These are phyloP conservation scores for Actinemys pallida DNA, from an alignment of 2,113 vertebrate species.

Conservation along the genomic window DNA sequence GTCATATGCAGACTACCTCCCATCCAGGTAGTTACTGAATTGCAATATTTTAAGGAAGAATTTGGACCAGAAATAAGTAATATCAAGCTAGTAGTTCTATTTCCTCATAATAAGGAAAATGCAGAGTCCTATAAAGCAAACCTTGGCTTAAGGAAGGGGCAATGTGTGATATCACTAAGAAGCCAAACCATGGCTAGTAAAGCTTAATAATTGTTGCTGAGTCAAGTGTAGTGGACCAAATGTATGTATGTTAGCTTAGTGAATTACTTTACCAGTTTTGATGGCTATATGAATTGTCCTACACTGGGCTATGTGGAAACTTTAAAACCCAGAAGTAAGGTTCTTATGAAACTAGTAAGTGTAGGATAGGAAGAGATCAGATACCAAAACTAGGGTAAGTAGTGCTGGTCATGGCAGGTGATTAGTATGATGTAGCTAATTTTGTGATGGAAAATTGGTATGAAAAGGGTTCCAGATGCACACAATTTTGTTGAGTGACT, in stretches of 20 bases:
- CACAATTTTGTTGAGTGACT: accelerated
- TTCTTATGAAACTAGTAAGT: not conserved
- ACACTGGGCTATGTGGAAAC: not conserved
- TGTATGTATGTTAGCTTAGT: accelerated
- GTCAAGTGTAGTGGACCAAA: not conserved
- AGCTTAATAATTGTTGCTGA: not conserved
- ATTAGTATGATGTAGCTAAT: not conserved
- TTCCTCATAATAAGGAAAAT: not conserved
- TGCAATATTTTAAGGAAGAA: not conserved
- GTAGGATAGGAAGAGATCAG: not conserved
- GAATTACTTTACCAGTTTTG: not conserved
- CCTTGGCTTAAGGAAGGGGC: not conserved
- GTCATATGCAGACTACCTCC: not conserved
- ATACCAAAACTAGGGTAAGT: not conserved
- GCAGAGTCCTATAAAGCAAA: not conserved
- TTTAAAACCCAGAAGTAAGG: not conserved
- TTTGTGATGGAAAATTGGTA: accelerated
- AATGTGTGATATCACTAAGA: not conserved
- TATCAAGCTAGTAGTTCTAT: not conserved
- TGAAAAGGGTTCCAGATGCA: not conserved
- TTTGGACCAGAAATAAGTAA: constrained; percentile 8
- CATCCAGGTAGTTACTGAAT: not conserved
- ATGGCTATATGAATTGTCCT: not conserved
- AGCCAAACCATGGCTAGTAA: not conserved
- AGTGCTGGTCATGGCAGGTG: accelerated